Conservation (phyloP, 2,888 invertebrate genomes). For the Drosophila demipolita region DNA sequence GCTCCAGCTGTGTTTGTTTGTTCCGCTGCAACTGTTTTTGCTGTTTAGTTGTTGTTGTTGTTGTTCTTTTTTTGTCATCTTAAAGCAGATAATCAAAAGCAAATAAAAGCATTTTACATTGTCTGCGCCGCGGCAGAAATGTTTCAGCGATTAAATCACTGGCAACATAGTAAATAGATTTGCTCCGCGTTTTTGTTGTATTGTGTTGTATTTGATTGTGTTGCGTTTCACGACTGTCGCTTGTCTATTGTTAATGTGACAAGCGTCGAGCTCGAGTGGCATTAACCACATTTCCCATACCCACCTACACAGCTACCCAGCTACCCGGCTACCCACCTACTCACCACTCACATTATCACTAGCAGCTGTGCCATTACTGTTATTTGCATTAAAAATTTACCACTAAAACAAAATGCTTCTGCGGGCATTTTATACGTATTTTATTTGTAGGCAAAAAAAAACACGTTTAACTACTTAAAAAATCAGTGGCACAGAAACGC, state of each 20-base stretch:
- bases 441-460: slow-evolving; percentile 41
- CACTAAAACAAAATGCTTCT: slow-evolving; percentile 33
- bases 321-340: not conserved
- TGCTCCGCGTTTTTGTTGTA: slow-evolving; percentile 1
- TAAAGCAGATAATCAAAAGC: slow-evolving; percentile 59
- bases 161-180: slow-evolving; percentile 51
- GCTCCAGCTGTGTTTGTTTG: slow-evolving; percentile 10
- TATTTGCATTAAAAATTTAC: slow-evolving; percentile 40
- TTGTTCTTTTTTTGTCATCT: slow-evolving; percentile 27
- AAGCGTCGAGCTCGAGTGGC: slow-evolving; percentile 17
- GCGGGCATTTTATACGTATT: slow-evolving; percentile 32
- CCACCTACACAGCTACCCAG: not conserved
- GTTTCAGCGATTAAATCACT: slow-evolving; percentile 35
- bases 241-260: slow-evolving; percentile 30
- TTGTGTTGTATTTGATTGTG: not conserved
- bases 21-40: slow-evolving; percentile 32
- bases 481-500: slow-evolving; percentile 41
- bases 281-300: slow-evolving; percentile 1
- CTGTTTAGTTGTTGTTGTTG: slow-evolving; percentile 25
- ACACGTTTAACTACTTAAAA: slow-evolving; percentile 67
- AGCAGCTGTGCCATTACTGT: slow-evolving; percentile 1
- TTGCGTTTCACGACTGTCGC: slow-evolving; percentile 6
- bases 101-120: slow-evolving; percentile 57
- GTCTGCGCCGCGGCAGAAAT: slow-evolving; percentile 25
- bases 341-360: not conserved